phyloP scores from a whole-genome alignment of 2,888 invertebrate genomes.

The Adelphocoris suturalis region DNA sequence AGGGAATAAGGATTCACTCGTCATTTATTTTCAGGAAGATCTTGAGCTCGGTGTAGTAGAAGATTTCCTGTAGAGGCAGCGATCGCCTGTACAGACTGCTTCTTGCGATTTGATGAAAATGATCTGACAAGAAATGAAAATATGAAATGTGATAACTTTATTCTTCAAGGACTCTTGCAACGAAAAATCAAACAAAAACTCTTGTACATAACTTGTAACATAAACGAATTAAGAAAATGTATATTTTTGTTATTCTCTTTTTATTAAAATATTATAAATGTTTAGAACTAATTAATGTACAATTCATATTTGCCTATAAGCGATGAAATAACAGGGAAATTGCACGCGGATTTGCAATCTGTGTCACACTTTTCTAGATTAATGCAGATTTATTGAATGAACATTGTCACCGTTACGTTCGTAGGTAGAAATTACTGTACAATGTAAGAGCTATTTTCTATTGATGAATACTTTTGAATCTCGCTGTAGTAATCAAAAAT shows the following conservation, averaged over 20 bases:
- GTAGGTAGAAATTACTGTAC: neutral
- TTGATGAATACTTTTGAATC: neutral
- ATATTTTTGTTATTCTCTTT: conserved; percentile 52
- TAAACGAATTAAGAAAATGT: conserved; percentile 28
- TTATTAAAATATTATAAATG: neutral
- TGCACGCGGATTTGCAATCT: neutral
- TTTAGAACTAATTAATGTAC: conserved; percentile 19
- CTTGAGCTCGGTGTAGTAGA: conserved; percentile 67
- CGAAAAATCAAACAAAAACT: conserved; percentile 49
- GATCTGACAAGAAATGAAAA: conserved; percentile 13
- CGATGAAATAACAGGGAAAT: neutral
- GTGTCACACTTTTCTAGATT: neutral
- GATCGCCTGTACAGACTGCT: neutral
- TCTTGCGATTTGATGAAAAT: neutral
- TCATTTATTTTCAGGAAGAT: conserved; percentile 58
- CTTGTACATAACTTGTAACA: conserved; percentile 40
- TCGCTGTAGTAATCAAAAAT: neutral
- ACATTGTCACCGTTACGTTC: neutral
- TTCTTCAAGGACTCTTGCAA: conserved; percentile 48
- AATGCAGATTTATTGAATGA: neutral
- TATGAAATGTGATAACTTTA: conserved; percentile 50
- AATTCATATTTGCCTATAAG: neutral
- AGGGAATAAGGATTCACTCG: neutral
- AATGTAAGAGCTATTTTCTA: neutral
- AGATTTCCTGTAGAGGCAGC: conserved; percentile 47